Conservation (phyloP, 2,888 invertebrate genomes). For the Folsomia manolachei region DNA sequence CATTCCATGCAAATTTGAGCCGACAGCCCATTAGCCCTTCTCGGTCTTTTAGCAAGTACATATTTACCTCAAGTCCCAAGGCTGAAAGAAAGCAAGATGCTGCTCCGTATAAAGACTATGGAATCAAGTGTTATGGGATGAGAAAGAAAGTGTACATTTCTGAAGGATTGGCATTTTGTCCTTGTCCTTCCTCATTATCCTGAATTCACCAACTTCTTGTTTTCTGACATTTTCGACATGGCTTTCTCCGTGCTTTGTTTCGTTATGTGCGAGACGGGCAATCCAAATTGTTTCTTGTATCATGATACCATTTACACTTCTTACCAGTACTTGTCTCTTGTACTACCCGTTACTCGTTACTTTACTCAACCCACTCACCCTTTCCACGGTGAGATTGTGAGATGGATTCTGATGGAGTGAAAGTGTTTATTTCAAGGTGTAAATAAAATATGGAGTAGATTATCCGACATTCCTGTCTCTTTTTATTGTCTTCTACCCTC, state of each 20-base stretch:
- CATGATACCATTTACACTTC: too few species aligned
- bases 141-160: too few species aligned
- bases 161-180: neutral
- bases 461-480: too few species aligned
- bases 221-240: neutral
- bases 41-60: neutral
- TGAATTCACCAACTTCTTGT: neutral
- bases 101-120: too few species aligned
- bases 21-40: neutral
- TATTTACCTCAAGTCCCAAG: neutral
- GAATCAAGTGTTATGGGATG: too few species aligned
- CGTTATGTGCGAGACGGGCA: neutral
- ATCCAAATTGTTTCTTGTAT: neutral
- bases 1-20: neutral
- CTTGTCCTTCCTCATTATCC: neutral
- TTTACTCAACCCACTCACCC: neutral
- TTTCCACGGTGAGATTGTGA: neutral
- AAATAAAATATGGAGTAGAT: neutral
- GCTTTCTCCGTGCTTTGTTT: neutral
- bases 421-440: neutral
- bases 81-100: too few species aligned
- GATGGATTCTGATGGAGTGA: neutral
- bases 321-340: too few species aligned
- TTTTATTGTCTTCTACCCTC: too few species aligned
- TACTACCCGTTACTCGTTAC: too few species aligned